phyloP scores from a whole-genome alignment of 2,797 vertebrate species.

The Chrysocyon brachyurus region DNA sequence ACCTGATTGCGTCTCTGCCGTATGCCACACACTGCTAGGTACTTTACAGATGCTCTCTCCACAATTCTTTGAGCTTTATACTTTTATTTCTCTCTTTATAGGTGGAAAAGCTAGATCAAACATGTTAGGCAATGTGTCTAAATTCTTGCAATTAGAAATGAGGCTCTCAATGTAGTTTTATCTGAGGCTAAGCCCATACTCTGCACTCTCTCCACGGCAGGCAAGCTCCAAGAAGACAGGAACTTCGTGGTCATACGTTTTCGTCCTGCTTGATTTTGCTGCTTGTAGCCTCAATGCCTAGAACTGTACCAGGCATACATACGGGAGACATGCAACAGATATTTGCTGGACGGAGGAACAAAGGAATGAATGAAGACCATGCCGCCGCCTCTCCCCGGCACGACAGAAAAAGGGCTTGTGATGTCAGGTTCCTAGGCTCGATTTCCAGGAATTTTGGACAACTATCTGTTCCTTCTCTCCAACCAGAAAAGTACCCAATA shows the following conservation, averaged over 20 bases:
- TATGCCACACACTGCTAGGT: not conserved
- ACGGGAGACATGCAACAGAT: not conserved
- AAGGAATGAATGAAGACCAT: not conserved
- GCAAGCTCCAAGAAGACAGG: not conserved
- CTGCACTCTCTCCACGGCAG: not conserved
- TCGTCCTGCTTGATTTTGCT: not conserved
- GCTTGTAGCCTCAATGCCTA: not conserved
- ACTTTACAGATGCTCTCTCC: not conserved
- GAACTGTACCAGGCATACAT: not conserved
- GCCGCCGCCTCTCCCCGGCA: not conserved
- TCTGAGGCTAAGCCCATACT: not conserved
- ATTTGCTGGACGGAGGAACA: not conserved
- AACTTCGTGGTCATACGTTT: accelerated
- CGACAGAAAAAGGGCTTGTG: not conserved
- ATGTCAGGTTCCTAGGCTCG: not conserved
- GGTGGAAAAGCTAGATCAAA: not conserved
- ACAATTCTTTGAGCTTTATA: not conserved
- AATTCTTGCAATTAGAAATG: not conserved
- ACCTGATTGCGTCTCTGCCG: not conserved
- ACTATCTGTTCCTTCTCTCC: not conserved
- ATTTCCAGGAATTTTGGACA: not conserved
- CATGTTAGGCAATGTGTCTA: not conserved
- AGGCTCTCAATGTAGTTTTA: not conserved
- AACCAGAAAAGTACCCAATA: not conserved
- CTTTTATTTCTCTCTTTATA: not conserved